These are phyloP conservation scores for Helicorthomorpha holstii DNA, from an alignment of 1,140 invertebrate species.

Conservation along the genomic window DNA sequence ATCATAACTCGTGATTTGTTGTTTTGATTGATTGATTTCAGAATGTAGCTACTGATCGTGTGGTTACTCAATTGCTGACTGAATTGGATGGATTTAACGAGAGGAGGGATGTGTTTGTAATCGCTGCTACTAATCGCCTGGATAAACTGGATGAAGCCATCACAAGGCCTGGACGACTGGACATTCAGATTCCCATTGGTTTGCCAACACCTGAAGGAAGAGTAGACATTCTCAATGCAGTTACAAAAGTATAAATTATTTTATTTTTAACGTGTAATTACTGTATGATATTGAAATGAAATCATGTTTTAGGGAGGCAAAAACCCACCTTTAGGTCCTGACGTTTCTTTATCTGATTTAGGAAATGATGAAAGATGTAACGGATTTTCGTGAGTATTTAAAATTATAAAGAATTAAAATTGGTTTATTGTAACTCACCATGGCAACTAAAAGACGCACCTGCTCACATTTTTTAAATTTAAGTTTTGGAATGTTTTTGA, in stretches of 20 bases:
- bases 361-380: too few species aligned
- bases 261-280: too few species aligned
- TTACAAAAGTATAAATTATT: slow-evolving; percentile 84
- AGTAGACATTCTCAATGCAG: slow-evolving; percentile 68
- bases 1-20: background rate
- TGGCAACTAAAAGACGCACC: too few species aligned
- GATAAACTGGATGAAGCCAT: slow-evolving; percentile 81
- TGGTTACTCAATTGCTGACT: slow-evolving; percentile 69
- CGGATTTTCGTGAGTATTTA: too few species aligned
- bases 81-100: slow-evolving; percentile 78
- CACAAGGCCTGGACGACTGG: slow-evolving; percentile 65
- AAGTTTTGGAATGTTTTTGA: too few species aligned
- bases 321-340: too few species aligned
- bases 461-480: too few species aligned
- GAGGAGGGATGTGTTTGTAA: slow-evolving; percentile 63
- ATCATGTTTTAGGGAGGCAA: too few species aligned
- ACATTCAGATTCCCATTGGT: slow-evolving; percentile 71
- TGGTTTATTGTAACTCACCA: too few species aligned
- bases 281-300: too few species aligned
- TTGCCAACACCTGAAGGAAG: slow-evolving; percentile 59
- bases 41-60: slow-evolving; percentile 41
- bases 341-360: too few species aligned
- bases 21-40: slow-evolving; percentile 17
- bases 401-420: too few species aligned
- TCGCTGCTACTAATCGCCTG: slow-evolving; percentile 93